phyloP scores from a whole-genome alignment of 2,888 invertebrate genomes.

The Blomia tropicalis region DNA sequence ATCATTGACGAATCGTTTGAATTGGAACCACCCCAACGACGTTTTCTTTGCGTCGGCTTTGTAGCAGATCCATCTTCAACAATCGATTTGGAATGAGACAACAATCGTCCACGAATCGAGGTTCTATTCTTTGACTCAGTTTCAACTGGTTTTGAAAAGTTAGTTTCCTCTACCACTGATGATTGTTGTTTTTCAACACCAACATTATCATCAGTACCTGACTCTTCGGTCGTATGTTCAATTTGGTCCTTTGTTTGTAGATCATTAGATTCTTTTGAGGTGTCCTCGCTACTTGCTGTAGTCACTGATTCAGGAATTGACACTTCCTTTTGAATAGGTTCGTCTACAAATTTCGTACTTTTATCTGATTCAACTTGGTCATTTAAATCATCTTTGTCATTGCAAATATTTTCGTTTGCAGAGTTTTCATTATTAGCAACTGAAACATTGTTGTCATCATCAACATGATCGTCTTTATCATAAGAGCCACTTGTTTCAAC shows the following conservation, averaged over 20 bases:
- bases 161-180: neutral
- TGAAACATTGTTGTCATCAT: neutral
- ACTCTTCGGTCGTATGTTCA: neutral
- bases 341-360: too few species aligned
- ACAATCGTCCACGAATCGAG: conserved; percentile 3
- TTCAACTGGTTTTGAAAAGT: neutral
- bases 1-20: neutral
- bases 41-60: conserved; percentile 14
- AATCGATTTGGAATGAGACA: conserved; percentile 29
- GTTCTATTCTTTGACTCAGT: neutral
- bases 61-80: conserved; percentile 33
- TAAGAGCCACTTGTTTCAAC: neutral
- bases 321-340: neutral
- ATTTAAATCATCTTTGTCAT: neutral
- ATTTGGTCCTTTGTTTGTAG: neutral
- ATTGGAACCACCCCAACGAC: conserved; percentile 22
- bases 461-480: neutral
- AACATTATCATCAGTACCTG: neutral
- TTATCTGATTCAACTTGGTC: neutral
- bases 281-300: neutral
- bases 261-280: neutral
- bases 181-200: neutral
- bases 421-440: neutral
- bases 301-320: neutral
- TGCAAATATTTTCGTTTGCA: neutral